Base-by-base conservation (phyloP, 2,888 invertebrate species). In the Plebejus anna region DNA sequence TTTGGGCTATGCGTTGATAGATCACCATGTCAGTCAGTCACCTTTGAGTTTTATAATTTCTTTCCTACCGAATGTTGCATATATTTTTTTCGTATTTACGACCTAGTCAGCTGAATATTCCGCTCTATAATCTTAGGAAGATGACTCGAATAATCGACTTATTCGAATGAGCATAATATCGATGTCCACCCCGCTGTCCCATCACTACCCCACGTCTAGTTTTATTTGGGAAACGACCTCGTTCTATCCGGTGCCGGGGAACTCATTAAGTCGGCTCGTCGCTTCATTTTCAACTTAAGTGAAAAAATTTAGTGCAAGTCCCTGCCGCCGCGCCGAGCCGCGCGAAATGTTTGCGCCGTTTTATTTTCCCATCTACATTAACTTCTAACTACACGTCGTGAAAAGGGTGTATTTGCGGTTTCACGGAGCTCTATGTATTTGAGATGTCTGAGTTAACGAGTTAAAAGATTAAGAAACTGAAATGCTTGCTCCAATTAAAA, bases 241-340 rank as follows among this genome's bases (percentile, higher is more conserved):
- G 79, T 79, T 79, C 77, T 70, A 75, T 75, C 75, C 75, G 75
- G 76, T 76, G 42, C 71, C 77, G 71, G 75, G 73, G 79, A 80
- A 81, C 81, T 83, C 82, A 82, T 82, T 82, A 82, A 82, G 79
- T 78, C 77, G 79, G 80, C 79, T 77, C 78, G 79, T 79, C 77
- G 78, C 81, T 82, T 82, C 79, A 82, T 81, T 82, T 81, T 80
- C 78, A 78, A 80, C 79, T 80, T 77, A 79, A 80, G 77, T 80
- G 78, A 79, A 82, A 83, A 81, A 81, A 81, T 78, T 80, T 81
- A 78, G 78, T 77, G 77, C 77, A 77, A 79, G 78, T 80, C 79
- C 61, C 78, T 76, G 78, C 55, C 55, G 55, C 55, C 42, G 32
- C 42, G 42, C 32, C 32, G 75, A 76, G 76, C 75, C 70, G 76